Evolutionary conservation across 2,797 vertebrate species (phyloP).

Genomic region (Phalloptychus januarius): DNA sequence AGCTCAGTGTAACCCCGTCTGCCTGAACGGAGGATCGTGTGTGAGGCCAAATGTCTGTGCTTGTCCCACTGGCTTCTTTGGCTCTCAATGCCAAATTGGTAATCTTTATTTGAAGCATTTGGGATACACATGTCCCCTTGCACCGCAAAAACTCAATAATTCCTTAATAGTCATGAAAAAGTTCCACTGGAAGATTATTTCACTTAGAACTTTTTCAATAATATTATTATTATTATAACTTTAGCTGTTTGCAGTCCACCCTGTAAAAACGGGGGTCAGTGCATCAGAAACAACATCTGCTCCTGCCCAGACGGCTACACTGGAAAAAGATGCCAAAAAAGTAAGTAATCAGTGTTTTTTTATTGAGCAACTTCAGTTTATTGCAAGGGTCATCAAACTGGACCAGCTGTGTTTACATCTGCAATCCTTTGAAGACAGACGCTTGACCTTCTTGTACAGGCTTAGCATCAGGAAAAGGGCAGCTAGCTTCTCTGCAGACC

Average conservation of each 20-base stretch:
- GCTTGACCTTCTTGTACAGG: not conserved
- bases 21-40: constrained; percentile 91
- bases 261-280: constrained; percentile 93
- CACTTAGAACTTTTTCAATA: too few relatives aligned
- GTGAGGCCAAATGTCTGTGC: constrained; percentile 85
- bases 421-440: not conserved
- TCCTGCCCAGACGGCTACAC: constrained; percentile 88
- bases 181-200: too few relatives aligned
- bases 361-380: not conserved
- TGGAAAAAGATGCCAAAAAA: constrained; percentile 90
- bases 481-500: not conserved
- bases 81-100: constrained; percentile 92
- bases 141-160: too few relatives aligned
- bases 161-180: too few relatives aligned
- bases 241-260: constrained; percentile 90
- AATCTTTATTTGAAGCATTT: constrained; percentile 6
- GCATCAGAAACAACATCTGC: constrained; percentile 91
- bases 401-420: too few relatives aligned
- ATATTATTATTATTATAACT: too few relatives aligned
- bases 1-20: constrained; percentile 88
- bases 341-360: constrained; percentile 75
- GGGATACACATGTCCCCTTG: not conserved
- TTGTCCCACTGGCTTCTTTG: constrained; percentile 91
- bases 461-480: not conserved
- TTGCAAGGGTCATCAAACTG: not conserved